Evolutionary conservation across 2,113 vertebrate species (phyloP).

Genomic region (Hyaena hyaena): DNA sequence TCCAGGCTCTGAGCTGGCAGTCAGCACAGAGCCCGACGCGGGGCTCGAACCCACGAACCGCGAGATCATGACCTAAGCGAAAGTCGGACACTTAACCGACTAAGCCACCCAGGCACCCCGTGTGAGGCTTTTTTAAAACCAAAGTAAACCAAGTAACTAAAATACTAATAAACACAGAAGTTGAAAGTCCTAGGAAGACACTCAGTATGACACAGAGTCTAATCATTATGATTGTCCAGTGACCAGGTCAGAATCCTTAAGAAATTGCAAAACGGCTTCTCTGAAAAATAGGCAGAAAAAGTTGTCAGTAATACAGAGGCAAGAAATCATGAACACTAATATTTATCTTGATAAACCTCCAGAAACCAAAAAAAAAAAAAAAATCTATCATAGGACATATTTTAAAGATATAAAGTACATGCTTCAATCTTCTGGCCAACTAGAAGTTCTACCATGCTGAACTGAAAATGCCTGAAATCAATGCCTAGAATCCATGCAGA

Average conservation of each 20-base stretch:
- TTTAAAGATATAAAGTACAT: slow-evolving; percentile 42
- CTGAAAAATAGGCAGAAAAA: not conserved
- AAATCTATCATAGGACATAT: not conserved
- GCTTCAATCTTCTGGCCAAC: not conserved
- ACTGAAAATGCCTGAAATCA: slow-evolving; percentile 51
- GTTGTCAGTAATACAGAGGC: not conserved
- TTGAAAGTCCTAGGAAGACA: not conserved
- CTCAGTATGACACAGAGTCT: slow-evolving; percentile 3
- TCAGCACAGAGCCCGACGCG: no score
- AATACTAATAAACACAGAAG: not conserved
- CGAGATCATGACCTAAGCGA: no score
- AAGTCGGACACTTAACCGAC: no score
- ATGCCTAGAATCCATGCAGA: not conserved
- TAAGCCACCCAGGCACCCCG: no score
- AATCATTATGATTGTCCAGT: not conserved
- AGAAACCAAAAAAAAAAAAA: not conserved
- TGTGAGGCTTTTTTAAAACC: not conserved
- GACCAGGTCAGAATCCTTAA: not conserved
- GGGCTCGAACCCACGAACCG: no score
- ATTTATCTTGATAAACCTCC: not conserved
- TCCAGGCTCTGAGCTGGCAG: no score
- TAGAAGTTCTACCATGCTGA: slow-evolving; percentile 21
- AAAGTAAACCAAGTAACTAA: slow-evolving; percentile 42
- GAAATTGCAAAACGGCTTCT: not conserved
- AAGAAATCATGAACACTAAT: not conserved